A percentile compares a stretch with the other conserved stretches of the same genome.
phyloP scores from a whole-genome alignment of 2,797 vertebrate species.

The Clamator glandarius region DNA sequence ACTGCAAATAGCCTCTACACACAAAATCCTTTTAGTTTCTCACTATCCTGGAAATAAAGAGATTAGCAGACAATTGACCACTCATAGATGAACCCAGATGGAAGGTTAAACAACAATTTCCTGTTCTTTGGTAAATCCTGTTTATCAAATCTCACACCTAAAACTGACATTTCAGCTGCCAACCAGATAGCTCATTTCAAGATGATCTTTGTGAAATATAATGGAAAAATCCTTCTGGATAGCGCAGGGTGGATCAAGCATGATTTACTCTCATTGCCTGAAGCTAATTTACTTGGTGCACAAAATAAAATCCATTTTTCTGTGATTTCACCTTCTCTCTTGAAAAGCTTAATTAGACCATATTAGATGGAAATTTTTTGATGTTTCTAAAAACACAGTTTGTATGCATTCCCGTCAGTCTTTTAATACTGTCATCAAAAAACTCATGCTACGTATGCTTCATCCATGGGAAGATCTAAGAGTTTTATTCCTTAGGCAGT shows the following conservation, averaged over 20 bases:
- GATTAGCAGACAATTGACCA: background rate
- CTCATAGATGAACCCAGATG: background rate
- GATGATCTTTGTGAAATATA: background rate
- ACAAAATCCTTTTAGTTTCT: background rate
- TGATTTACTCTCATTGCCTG: background rate
- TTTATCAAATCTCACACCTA: conserved; percentile 29
- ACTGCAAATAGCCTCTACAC: background rate
- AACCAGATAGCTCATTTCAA: background rate
- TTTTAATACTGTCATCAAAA: background rate
- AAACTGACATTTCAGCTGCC: background rate
- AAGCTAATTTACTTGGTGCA: conserved; percentile 1
- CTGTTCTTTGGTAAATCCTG: background rate
- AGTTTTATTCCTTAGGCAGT: background rate
- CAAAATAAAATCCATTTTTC: conserved; percentile 34
- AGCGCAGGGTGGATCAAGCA: background rate
- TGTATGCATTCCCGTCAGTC: background rate
- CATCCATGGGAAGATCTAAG: background rate
- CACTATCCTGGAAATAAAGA: background rate
- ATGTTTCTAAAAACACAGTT: background rate
- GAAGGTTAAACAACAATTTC: conserved; percentile 32
- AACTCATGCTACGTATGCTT: background rate
- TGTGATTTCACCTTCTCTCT: background rate
- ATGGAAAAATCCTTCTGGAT: background rate
- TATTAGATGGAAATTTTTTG: background rate
- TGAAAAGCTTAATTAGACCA: background rate